These are phyloP conservation scores for Lepus europaeus DNA, from an alignment of 2,113 vertebrate species.

Conservation along the genomic window DNA sequence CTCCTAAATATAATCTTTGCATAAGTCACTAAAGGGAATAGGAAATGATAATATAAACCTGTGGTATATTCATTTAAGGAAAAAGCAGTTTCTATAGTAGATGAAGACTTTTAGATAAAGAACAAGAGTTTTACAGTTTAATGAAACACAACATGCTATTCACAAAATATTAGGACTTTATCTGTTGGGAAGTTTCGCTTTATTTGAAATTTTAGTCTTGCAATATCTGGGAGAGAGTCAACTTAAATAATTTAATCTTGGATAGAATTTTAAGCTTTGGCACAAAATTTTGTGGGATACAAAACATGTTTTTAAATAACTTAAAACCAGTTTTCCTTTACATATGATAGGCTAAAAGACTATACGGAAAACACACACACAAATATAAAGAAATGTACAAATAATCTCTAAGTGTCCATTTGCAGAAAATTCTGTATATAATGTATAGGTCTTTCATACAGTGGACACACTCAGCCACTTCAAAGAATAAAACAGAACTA, in stretches of 20 bases:
- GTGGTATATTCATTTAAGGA: not conserved
- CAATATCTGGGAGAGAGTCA: not conserved
- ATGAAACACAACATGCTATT: constrained; percentile 27
- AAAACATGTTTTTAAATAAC: not conserved
- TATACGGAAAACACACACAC: not conserved
- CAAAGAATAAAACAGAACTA: not conserved
- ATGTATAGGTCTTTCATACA: not conserved
- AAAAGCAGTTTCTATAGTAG: constrained; percentile 22
- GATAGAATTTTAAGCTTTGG: not conserved
- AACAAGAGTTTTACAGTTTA: not conserved
- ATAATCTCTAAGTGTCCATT: not conserved
- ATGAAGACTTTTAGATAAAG: constrained; percentile 13
- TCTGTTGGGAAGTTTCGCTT: not conserved
- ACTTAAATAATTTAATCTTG: constrained; percentile 16
- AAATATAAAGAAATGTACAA: constrained; percentile 18
- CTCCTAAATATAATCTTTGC: not conserved
- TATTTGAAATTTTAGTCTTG: constrained; percentile 43
- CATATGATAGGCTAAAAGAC: not conserved
- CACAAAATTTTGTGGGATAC: constrained; percentile 10
- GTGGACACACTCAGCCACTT: not conserved
- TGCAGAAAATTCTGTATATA: not conserved
- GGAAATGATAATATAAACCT: constrained; percentile 25
- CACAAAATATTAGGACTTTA: not conserved
- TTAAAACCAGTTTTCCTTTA: constrained; percentile 24
- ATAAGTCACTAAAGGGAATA: constrained; percentile 27